Conservation (phyloP, 2,113 vertebrate species). For the Corapipo altera region DNA sequence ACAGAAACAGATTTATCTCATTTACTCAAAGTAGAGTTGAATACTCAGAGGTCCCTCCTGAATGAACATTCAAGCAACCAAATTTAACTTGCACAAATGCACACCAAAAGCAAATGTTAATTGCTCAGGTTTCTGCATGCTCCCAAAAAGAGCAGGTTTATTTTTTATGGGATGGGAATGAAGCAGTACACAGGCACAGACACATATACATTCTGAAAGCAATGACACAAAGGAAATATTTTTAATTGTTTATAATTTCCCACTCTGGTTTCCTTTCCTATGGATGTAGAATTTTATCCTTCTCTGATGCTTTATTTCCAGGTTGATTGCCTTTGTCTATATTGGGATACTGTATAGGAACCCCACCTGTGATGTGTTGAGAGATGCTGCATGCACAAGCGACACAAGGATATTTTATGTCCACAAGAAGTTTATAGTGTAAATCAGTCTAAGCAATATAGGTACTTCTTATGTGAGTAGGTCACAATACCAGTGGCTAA, state of each 20-base stretch:
- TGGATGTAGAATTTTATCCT: background rate
- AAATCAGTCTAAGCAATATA: background rate
- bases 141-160: background rate
- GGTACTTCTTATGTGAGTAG: background rate
- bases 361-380: background rate
- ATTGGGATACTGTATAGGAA: background rate
- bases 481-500: background rate
- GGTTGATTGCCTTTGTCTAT: background rate
- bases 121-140: background rate
- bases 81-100: background rate
- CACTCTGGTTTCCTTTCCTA: background rate
- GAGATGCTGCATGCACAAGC: background rate
- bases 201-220: background rate
- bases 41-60: background rate
- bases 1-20: background rate
- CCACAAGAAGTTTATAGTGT: background rate
- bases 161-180: background rate
- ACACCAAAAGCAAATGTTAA: background rate
- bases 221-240: background rate
- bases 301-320: background rate
- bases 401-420: background rate
- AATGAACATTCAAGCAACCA: background rate
- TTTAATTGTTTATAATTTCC: background rate
- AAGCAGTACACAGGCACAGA: fast-evolving
- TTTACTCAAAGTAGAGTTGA: background rate